phyloP scores from a whole-genome alignment of 1,140 invertebrate species.

The Littorina saxatilis region DNA sequence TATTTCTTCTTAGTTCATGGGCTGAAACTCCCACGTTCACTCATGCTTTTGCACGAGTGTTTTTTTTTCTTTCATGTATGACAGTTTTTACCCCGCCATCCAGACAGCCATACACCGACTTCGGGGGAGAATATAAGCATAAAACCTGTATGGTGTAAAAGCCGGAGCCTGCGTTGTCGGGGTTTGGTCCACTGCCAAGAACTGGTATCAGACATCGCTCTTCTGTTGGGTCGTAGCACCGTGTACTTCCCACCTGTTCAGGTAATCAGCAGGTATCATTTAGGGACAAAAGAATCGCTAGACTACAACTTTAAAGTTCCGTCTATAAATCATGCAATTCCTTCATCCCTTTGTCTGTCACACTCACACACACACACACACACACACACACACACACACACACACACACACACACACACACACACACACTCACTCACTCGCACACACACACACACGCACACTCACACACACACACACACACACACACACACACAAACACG shows the following conservation, averaged over 20 bases:
- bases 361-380: background rate
- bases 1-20: background rate
- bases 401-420: background rate
- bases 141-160: slow-evolving; percentile 57
- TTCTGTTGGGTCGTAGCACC: slow-evolving; percentile 65
- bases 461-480: slow-evolving; percentile 23
- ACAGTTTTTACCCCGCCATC: no score
- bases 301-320: no score
- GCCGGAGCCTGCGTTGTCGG: slow-evolving; percentile 54
- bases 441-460: background rate
- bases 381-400: background rate
- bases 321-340: no score
- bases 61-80: background rate
- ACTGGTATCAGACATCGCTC: slow-evolving; percentile 54
- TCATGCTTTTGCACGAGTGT: background rate
- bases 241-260: slow-evolving; percentile 58
- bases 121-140: background rate
- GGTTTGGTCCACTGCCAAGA: slow-evolving; percentile 65
- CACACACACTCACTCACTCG: background rate
- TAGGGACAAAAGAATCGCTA: no score
- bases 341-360: no score
- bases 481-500: slow-evolving; percentile 9
- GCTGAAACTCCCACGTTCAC: background rate
- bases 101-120: no score
- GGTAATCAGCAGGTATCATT: no score